These are phyloP conservation scores for Drosophila pseudotakahashii DNA, from an alignment of 2,888 invertebrate species.

Conservation along the genomic window DNA sequence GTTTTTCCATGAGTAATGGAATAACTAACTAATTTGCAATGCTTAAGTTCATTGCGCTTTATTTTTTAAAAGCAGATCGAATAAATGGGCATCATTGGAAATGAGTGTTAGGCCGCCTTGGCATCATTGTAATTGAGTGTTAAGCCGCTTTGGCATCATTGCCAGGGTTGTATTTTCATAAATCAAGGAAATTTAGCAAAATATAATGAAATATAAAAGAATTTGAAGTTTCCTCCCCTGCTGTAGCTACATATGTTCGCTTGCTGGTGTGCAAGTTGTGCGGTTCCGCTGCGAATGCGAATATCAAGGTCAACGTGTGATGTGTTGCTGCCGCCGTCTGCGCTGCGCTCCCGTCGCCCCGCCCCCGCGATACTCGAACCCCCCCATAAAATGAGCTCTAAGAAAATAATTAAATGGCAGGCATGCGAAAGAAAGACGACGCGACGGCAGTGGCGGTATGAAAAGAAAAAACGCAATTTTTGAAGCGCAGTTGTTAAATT, in stretches of 20 bases:
- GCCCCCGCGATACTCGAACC: not conserved
- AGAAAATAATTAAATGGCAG: slow-evolving; percentile 75
- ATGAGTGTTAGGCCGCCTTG: not conserved
- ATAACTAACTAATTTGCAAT: too few species aligned
- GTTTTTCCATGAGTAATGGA: too few species aligned
- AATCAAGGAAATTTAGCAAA: too few species aligned
- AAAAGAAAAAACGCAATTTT: slow-evolving; percentile 71
- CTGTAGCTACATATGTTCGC: slow-evolving; percentile 18
- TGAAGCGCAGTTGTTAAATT: slow-evolving; percentile 75
- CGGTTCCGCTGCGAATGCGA: slow-evolving; percentile 82
- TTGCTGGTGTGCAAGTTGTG: slow-evolving; percentile 25
- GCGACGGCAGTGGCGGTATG: slow-evolving; percentile 2
- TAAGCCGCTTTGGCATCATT: not conserved
- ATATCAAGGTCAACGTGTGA: slow-evolving; percentile 82
- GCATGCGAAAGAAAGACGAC: slow-evolving; percentile 56
- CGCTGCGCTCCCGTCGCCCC: slow-evolving; percentile 22
- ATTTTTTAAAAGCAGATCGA: too few species aligned
- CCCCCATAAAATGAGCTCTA: slow-evolving; percentile 64
- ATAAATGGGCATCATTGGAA: slow-evolving; percentile 1
- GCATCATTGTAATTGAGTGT: not conserved
- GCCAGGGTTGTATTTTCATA: not conserved
- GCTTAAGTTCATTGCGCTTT: too few species aligned
- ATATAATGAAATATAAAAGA: too few species aligned
- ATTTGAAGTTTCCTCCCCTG: not conserved
- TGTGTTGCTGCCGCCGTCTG: slow-evolving; percentile 48